phyloP scores from a whole-genome alignment of 2,113 vertebrate species.

The Ahaetulla prasina region DNA sequence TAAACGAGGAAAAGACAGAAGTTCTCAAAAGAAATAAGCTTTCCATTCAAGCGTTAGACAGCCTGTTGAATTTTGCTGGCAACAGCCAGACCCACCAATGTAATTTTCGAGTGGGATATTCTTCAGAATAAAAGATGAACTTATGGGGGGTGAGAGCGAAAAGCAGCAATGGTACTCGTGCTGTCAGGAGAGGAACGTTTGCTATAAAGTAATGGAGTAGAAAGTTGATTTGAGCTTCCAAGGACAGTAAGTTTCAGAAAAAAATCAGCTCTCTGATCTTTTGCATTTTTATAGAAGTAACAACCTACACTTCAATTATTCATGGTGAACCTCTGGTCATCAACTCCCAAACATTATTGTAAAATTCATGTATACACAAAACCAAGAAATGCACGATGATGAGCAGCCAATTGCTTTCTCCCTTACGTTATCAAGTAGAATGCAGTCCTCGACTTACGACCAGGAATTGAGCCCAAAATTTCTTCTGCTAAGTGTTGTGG shows the following conservation, averaged over 20 bases:
- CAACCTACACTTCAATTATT: neutral
- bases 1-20: conserved; percentile 11
- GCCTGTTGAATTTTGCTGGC: conserved; percentile 23
- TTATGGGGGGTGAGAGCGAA: conserved; percentile 9
- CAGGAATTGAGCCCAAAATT: neutral
- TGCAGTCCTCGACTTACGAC: neutral
- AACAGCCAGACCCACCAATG: conserved; percentile 3
- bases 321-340: neutral
- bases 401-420: neutral
- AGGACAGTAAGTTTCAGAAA: neutral
- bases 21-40: conserved; percentile 12
- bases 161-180: neutral
- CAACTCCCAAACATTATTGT: too few species aligned
- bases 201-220: neutral
- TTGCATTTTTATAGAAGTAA: neutral
- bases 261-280: neutral
- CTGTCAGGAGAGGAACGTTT: neutral
- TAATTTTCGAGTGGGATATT: conserved; percentile 1
- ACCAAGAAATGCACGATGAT: neutral
- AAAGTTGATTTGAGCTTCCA: neutral
- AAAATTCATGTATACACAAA: neutral
- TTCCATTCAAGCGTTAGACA: neutral
- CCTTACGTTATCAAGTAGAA: neutral
- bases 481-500: too few species aligned
- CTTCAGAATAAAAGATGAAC: neutral